Conservation (phyloP, 2,888 invertebrate species). For the Drosophila suboccidentalis region DNA sequence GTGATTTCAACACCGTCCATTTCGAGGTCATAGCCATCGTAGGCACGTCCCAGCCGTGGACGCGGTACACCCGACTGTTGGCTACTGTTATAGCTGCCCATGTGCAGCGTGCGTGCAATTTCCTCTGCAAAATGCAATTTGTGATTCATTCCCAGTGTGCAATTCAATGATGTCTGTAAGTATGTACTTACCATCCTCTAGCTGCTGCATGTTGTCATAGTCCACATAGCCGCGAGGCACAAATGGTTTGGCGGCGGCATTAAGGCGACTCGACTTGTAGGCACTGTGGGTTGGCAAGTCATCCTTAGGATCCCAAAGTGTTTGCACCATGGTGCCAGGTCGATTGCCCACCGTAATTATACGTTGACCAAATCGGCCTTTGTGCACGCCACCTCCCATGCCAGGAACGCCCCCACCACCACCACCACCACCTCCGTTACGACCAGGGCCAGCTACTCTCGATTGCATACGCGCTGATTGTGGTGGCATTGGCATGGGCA, state of each 20-base stretch:
- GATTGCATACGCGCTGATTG: slow-evolving; percentile 1
- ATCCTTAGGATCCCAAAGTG: slow-evolving; percentile 46
- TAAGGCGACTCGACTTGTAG: slow-evolving; percentile 34
- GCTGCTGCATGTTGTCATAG: slow-evolving; percentile 84
- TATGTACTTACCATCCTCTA: slow-evolving; percentile 82
- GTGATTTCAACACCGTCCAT: slow-evolving; percentile 55
- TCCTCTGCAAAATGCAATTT: slow-evolving; percentile 52
- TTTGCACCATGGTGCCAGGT: slow-evolving; percentile 19
- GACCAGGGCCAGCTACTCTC: not conserved
- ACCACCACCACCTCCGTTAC: not conserved
- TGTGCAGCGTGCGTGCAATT: slow-evolving; percentile 57
- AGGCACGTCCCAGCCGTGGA: slow-evolving; percentile 6
- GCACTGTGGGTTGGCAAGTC: slow-evolving; percentile 19
- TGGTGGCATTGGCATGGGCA: slow-evolving; percentile 22
- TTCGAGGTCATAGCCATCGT: slow-evolving; percentile 34
- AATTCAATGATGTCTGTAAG: not conserved
- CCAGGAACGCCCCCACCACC: not conserved
- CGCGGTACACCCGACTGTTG: slow-evolving; percentile 13
- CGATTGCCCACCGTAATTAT: slow-evolving; percentile 53
- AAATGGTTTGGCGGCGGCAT: slow-evolving; percentile 52
- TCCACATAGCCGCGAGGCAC: slow-evolving; percentile 84
- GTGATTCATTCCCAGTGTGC: not conserved
- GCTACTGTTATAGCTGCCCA: slow-evolving; percentile 30
- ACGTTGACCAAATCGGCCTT: slow-evolving; percentile 47
- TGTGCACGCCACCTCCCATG: slow-evolving; percentile 17